phyloP scores from a whole-genome alignment of 2,113 vertebrate genomes.

The Bettongia penicillata region DNA sequence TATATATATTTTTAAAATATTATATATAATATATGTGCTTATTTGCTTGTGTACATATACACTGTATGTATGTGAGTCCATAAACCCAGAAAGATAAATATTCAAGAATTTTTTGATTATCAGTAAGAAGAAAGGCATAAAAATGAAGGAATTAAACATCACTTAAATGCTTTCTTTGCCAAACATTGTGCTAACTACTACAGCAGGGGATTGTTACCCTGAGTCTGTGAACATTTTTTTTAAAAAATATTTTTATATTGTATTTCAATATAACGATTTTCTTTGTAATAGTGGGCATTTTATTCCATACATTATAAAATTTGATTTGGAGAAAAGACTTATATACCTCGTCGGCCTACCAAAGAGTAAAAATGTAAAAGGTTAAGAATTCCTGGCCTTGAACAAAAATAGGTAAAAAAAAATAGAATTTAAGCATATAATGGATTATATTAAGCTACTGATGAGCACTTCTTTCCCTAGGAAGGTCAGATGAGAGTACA shows the following conservation, averaged over 20 bases:
- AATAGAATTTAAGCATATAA: not conserved
- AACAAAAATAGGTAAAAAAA: not conserved
- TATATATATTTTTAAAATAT: not conserved
- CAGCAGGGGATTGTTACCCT: not conserved
- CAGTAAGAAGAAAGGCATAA: not conserved
- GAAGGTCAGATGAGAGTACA: not conserved
- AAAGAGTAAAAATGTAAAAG: not conserved
- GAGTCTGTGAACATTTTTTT: not conserved
- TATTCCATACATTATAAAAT: not conserved
- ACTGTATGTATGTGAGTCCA: not conserved
- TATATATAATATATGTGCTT: not conserved
- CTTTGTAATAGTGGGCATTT: not conserved
- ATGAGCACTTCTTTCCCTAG: not conserved
- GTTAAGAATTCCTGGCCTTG: not conserved
- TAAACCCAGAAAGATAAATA: not conserved
- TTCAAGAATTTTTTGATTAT: not conserved
- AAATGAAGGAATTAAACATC: not conserved
- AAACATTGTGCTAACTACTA: not conserved
- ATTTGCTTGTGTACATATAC: not conserved
- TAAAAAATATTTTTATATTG: not conserved
- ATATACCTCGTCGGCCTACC: not conserved
- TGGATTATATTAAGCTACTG: not conserved
- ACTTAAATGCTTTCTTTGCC: not conserved
- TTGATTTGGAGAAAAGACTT: not conserved
- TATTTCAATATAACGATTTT: not conserved